Percentiles rank a stretch among this genome's conserved stretches.
Evolutionary conservation across 2,797 vertebrate species (phyloP).

Genomic region (Trachurus trachurus): DNA sequence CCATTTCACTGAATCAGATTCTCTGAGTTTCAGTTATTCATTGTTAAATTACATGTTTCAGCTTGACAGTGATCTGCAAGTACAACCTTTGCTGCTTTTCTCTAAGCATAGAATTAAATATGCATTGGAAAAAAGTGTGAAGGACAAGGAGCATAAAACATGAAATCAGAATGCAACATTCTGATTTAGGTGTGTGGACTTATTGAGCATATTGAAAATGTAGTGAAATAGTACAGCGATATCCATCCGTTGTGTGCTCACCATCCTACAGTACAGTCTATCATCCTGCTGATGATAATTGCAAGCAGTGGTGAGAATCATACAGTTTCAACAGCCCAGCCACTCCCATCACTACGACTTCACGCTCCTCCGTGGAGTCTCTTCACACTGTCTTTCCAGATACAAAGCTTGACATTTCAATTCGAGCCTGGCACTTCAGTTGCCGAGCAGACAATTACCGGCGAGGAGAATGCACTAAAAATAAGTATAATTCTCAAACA

Average conservation of each 20-base stretch:
- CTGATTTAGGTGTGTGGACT: not conserved
- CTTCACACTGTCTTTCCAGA: slow-evolving; percentile 26
- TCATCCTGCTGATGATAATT: slow-evolving; percentile 24
- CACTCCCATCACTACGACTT: slow-evolving; percentile 29
- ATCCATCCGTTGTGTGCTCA: not conserved
- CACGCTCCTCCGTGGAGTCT: slow-evolving; percentile 11
- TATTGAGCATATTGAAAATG: not conserved
- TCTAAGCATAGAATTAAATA: not conserved
- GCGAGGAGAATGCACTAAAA: slow-evolving; percentile 33
- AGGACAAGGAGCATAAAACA: not conserved
- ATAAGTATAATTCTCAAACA: slow-evolving; percentile 39
- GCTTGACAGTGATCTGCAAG: not conserved
- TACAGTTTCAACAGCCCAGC: slow-evolving; percentile 11
- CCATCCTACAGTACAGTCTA: not conserved
- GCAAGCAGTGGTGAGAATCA: slow-evolving; percentile 31
- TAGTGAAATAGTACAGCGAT: not conserved
- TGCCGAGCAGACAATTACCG: slow-evolving; percentile 48
- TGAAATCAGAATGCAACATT: not conserved
- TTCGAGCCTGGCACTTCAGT: slow-evolving; percentile 41
- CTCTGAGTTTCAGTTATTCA: not conserved
- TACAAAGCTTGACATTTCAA: slow-evolving; percentile 67
- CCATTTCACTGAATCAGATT: not conserved
- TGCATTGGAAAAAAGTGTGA: not conserved
- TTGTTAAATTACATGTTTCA: not conserved
- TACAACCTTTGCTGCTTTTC: not conserved